These are phyloP conservation scores for Haplotaxodon microlepis DNA, from an alignment of 2,113 vertebrate species.

Conservation along the genomic window DNA sequence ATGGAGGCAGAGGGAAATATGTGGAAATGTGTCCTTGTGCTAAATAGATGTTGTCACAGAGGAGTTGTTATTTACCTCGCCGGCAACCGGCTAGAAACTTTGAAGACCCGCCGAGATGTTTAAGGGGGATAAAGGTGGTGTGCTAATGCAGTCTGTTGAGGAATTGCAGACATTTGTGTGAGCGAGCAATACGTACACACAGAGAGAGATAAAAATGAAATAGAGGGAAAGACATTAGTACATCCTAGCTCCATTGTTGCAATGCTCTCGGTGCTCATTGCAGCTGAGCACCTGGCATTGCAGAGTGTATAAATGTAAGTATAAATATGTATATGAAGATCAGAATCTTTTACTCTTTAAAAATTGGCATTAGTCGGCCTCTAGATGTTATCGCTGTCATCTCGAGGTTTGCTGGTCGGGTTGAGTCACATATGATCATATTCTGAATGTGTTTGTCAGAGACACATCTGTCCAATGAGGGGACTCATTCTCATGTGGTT, in stretches of 20 bases:
- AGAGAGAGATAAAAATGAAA: neutral
- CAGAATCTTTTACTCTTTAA: neutral
- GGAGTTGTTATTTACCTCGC: constrained; percentile 28
- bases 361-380: neutral
- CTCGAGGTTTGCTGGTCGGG: neutral
- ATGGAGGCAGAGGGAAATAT: neutral
- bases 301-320: neutral
- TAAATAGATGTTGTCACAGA: constrained; percentile 41
- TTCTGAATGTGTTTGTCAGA: neutral
- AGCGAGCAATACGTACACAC: neutral
- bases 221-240: neutral
- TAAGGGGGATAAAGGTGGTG: neutral
- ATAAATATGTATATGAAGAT: neutral
- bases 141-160: neutral
- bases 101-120: constrained; percentile 22
- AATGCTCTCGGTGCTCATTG: neutral
- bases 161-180: neutral
- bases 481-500: neutral
- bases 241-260: neutral
- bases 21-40: constrained; percentile 29
- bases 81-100: neutral
- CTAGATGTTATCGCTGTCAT: neutral
- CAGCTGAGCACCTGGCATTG: neutral
- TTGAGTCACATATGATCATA: neutral
- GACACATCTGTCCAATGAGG: neutral